Conservation (phyloP, 1,140 invertebrate species). For the Agrilus planipennis region DNA sequence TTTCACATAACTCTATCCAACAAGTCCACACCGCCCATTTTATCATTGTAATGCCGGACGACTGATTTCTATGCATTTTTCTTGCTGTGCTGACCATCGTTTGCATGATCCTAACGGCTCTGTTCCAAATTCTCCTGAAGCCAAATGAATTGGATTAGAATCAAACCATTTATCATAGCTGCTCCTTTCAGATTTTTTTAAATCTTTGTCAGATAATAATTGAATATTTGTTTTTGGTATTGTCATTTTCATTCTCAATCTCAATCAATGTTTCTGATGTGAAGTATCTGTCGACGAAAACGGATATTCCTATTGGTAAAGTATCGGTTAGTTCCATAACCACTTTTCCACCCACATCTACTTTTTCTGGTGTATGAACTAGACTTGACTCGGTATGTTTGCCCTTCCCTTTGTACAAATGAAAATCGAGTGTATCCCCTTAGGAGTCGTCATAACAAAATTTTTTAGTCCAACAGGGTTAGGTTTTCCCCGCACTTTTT, state of each 20-base stretch:
- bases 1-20: constrained; percentile 11
- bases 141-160: not conserved
- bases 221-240: constrained; percentile 7
- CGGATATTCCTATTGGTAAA: not conserved
- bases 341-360: constrained; percentile 4
- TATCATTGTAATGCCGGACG: constrained; percentile 28
- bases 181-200: constrained; percentile 9
- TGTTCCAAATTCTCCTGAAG: not conserved
- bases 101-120: not conserved
- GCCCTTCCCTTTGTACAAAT: not conserved
- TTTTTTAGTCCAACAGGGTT: constrained; percentile 10
- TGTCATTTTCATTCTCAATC: constrained; percentile 6
- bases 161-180: constrained; percentile 9
- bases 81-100: not conserved
- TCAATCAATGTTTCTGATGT: constrained; percentile 13
- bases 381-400: not conserved
- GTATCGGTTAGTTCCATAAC: constrained; percentile 13
- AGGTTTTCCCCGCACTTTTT: constrained; percentile 8
- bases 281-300: constrained; percentile 9
- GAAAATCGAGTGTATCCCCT: constrained; percentile 8
- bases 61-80: constrained; percentile 2
- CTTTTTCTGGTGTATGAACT: not conserved
- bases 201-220: constrained; percentile 9
- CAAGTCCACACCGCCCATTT: constrained; percentile 34
- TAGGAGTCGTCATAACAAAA: constrained; percentile 9